Evolutionary conservation across 2,113 vertebrate genomes (phyloP).

Genomic region (Gobius niger): DNA sequence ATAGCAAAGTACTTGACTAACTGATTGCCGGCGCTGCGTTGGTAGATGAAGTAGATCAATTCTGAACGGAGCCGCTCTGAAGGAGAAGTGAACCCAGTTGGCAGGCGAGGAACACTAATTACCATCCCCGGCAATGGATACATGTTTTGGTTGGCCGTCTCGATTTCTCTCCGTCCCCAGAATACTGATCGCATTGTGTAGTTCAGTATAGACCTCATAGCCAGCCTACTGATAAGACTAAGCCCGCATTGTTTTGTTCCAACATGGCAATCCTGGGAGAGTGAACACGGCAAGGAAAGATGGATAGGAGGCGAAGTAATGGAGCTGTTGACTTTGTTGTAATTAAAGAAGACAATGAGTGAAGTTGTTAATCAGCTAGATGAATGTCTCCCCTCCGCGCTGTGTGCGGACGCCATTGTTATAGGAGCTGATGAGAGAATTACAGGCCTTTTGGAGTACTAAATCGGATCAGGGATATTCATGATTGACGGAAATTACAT

Average conservation of each 20-base stretch:
- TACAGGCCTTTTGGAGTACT: slow-evolving; percentile 39
- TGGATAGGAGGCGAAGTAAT: slow-evolving; percentile 52
- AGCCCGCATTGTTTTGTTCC: slow-evolving; percentile 45
- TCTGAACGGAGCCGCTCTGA: slow-evolving; percentile 23
- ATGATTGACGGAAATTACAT: slow-evolving; percentile 42
- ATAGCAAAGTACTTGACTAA: slow-evolving; percentile 23
- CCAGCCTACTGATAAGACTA: slow-evolving; percentile 49
- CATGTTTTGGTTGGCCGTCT: slow-evolving; percentile 52
- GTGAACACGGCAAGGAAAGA: slow-evolving; percentile 46
- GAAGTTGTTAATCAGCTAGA: slow-evolving; percentile 67
- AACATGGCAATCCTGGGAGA: slow-evolving; percentile 42
- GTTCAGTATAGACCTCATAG: slow-evolving; percentile 33
- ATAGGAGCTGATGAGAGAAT: slow-evolving; percentile 53
- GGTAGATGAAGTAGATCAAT: slow-evolving; percentile 47
- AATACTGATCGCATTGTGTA: slow-evolving; percentile 57
- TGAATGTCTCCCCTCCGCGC: slow-evolving; percentile 50
- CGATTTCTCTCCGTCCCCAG: slow-evolving; percentile 32
- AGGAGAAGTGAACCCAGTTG: slow-evolving; percentile 30
- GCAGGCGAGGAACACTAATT: slow-evolving; percentile 54
- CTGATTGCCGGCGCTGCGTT: slow-evolving; percentile 24
- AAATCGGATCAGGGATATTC: slow-evolving; percentile 41
- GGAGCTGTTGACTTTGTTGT: slow-evolving; percentile 67
- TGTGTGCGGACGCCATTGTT: slow-evolving; percentile 36
- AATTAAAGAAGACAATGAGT: slow-evolving; percentile 70
- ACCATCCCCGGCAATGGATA: slow-evolving; percentile 43